Conservation (phyloP, 2,888 invertebrate genomes). For the Eugnorisma glareosa region DNA sequence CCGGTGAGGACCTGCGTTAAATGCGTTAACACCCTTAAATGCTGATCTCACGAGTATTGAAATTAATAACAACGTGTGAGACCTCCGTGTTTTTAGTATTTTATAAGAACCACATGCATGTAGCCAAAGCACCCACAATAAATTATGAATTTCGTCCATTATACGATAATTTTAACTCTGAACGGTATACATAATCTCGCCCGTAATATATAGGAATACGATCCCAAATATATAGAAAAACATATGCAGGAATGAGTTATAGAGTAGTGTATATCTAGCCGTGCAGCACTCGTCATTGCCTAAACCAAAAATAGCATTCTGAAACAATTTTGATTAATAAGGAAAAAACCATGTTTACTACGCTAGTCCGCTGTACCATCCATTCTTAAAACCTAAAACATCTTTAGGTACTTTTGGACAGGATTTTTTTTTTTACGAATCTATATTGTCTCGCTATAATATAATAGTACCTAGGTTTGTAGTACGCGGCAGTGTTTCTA, state of each 20-base stretch:
- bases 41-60: neutral
- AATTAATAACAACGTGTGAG: neutral
- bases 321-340: neutral
- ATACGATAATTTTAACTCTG: neutral
- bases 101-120: neutral
- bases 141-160: neutral
- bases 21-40: no score
- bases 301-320: neutral
- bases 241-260: no score
- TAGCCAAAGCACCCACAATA: neutral
- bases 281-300: neutral
- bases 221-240: neutral
- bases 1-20: no score
- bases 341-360: neutral
- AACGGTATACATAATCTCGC: neutral
- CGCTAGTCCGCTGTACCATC: neutral
- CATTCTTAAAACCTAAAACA: neutral
- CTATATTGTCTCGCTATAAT: no score
- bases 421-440: neutral
- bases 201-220: neutral
- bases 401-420: neutral
- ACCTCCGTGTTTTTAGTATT: neutral
- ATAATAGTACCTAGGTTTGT: no score
- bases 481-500: no score
- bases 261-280: neutral